A percentile compares a stretch with the other conserved stretches of the same genome.
phyloP scores from a whole-genome alignment of 2,113 vertebrate species.

The Chlorodrepanis virens region DNA sequence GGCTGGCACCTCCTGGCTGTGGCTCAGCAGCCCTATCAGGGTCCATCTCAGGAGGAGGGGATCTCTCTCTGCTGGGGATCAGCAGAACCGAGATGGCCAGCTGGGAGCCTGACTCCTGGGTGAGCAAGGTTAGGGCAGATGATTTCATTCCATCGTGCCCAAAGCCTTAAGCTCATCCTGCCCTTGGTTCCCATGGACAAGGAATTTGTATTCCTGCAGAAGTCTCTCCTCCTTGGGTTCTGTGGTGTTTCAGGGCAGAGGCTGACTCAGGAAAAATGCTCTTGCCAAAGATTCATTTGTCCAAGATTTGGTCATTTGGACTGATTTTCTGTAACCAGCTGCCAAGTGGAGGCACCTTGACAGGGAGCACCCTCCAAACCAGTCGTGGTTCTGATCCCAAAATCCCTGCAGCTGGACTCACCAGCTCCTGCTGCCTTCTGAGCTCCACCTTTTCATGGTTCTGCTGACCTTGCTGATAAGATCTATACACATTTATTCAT shows the following conservation, averaged over 20 bases:
- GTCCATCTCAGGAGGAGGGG: not conserved
- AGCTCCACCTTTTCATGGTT: not conserved
- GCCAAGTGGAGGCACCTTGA: not conserved
- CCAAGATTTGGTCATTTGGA: not conserved
- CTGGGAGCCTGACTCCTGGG: not conserved
- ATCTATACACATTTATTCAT: not conserved
- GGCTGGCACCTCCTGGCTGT: not conserved
- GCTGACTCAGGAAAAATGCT: not conserved
- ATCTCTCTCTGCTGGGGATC: not conserved
- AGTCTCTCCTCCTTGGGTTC: not conserved
- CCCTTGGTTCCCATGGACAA: not conserved
- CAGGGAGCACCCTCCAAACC: not conserved
- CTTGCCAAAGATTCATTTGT: not conserved
- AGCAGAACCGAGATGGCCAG: not conserved
- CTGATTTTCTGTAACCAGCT: not conserved
- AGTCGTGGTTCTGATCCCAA: not conserved
- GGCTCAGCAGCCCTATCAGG: not conserved
- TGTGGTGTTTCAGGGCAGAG: not conserved
- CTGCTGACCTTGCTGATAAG: constrained; percentile 23
- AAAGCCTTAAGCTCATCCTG: not conserved
- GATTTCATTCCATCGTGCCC: not conserved
- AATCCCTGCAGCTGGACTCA: not conserved
- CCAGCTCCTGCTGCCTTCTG: not conserved
- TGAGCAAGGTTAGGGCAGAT: not conserved
- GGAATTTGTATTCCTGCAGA: not conserved